These are phyloP conservation scores for Elgaria multicarinata DNA, from an alignment of 2,113 vertebrate genomes.

Conservation along the genomic window DNA sequence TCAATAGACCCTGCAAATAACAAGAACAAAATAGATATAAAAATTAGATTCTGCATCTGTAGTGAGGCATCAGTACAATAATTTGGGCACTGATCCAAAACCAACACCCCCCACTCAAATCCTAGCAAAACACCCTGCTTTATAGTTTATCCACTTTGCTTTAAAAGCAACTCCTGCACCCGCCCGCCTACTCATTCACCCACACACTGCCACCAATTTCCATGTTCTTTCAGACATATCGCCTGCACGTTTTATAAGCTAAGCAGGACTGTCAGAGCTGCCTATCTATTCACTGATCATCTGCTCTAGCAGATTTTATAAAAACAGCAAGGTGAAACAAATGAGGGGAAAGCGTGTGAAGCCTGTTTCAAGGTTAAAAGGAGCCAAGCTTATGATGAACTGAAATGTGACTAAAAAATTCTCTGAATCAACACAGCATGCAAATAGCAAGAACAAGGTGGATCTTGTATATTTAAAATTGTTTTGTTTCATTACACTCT, in stretches of 20 bases:
- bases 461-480: slow-evolving; percentile 65
- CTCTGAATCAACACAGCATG: no score
- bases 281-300: slow-evolving; percentile 8
- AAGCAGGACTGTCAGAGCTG: slow-evolving; percentile 21
- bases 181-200: slow-evolving; percentile 39
- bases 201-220: slow-evolving; percentile 47
- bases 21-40: slow-evolving; percentile 64
- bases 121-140: slow-evolving; percentile 8
- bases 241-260: slow-evolving; percentile 48
- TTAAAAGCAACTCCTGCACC: slow-evolving; percentile 63
- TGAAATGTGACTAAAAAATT: slow-evolving; percentile 69
- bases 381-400: slow-evolving; percentile 57
- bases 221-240: slow-evolving; percentile 61
- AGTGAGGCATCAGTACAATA: slow-evolving; percentile 63
- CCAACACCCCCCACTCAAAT: slow-evolving; percentile 24
- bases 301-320: slow-evolving; percentile 36
- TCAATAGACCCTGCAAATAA: slow-evolving; percentile 66
- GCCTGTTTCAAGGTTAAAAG: slow-evolving; percentile 4
- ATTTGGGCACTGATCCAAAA: slow-evolving; percentile 69
- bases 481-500: slow-evolving; percentile 64
- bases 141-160: slow-evolving; percentile 63
- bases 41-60: slow-evolving; percentile 69
- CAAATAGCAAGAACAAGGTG: slow-evolving; percentile 49
- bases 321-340: slow-evolving; percentile 24
- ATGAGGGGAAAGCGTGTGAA: slow-evolving; percentile 31